Evolutionary conservation across 92 coral and sea anemone genomes (phyloP), one percentile per base, ranked within the genome.

Genomic region (Bergia puertoricense): DNA sequence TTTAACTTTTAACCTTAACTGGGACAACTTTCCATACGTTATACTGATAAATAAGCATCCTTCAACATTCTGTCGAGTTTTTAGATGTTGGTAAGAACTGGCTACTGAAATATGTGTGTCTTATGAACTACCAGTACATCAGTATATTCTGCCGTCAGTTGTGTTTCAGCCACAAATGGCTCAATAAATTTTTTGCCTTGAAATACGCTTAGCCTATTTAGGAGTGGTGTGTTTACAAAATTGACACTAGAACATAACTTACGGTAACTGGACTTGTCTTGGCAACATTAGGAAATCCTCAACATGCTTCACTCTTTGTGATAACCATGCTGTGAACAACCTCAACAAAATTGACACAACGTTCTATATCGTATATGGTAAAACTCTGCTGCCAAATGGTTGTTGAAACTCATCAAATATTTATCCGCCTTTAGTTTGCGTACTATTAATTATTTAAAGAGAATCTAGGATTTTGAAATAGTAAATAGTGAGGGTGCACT

Each of bases 361-460:
- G 37, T 37, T 30, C 76, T 8, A 18, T 37, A 38, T 15, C 42
- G 42, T 38, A 74, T 39, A 14, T 15, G 38, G 45, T 9, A 40
- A 16, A 40, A 16, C 79, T 16, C 15, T 76, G n/a, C 80, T 76
- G n/a, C 80, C 80, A 39, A 45, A 74, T 38, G 78, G 78, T 20
- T 74, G 48, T 13, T 39, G 39, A 9, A 16, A 5, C 37, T 76
- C 80, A 76, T 76, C 13, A 76, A 76, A 76, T n/a, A 76, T 76
- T 76, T 15, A 76, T 76, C 36, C 51, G 59, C 8, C 8, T 62
- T 62, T 20, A 16, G 16, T 76, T 42, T 76, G 22, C 77, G 30
- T 43, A 76, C 48, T 43, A 76, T 76, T 16, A 42, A 40, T 45
- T 41, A 41, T 75, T 75, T 75, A 75, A 75, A 75, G 44, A 40